These are phyloP conservation scores for Siphonodentalium dalli DNA, from an alignment of 2,888 invertebrate genomes.

Conservation along the genomic window DNA sequence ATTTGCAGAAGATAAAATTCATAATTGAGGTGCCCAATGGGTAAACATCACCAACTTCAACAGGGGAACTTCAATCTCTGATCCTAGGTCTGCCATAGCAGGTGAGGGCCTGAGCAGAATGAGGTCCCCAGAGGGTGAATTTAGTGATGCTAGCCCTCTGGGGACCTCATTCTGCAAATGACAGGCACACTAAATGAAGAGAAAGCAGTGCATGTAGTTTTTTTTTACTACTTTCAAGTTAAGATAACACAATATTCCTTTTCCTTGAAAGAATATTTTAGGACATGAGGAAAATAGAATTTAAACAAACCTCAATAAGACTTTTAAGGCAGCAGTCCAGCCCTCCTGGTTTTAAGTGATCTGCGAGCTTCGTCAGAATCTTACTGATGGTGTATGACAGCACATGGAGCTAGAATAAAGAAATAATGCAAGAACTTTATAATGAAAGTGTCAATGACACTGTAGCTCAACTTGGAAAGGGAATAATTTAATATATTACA, in stretches of 20 bases:
- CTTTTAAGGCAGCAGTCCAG: slow-evolving; percentile 80
- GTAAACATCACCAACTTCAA: too few species aligned
- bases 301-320: slow-evolving; percentile 74
- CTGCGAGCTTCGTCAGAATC: slow-evolving; percentile 77
- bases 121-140: not conserved
- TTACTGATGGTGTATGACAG: slow-evolving; percentile 87
- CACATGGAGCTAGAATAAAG: slow-evolving; percentile 76
- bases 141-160: not conserved
- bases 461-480: too few species aligned
- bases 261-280: not conserved
- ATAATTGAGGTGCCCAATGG: too few species aligned
- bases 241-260: slow-evolving; percentile 2
- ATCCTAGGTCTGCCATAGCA: too few species aligned
- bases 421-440: not conserved
- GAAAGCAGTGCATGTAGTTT: not conserved
- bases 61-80: too few species aligned
- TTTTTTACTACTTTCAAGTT: not conserved
- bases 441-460: too few species aligned
- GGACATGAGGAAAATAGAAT: not conserved
- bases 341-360: slow-evolving; percentile 77
- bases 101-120: too few species aligned
- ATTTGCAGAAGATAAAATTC: too few species aligned
- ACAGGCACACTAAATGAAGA: not conserved
- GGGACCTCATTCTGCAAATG: not conserved
- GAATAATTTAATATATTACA: too few species aligned